Conservation (phyloP, 2,888 invertebrate species). For the Hirtodrosophila cameraria region DNA sequence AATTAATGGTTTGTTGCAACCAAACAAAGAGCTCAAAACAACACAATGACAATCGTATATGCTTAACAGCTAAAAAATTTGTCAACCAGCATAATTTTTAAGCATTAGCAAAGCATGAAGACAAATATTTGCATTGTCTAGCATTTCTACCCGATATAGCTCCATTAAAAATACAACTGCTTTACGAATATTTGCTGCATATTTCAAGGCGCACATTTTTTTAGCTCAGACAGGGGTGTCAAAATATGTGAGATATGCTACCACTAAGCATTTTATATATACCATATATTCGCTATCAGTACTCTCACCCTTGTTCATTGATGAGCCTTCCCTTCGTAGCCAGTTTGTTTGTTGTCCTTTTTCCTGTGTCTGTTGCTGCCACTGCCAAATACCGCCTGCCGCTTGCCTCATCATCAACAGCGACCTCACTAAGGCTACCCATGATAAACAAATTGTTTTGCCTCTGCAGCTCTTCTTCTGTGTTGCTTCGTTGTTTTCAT, state of each 20-base stretch:
- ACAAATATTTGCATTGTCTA: slow-evolving; percentile 73
- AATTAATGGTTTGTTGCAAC: slow-evolving; percentile 69
- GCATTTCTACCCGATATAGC: slow-evolving; percentile 44
- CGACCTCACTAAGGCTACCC: slow-evolving; percentile 66
- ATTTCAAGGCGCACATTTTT: slow-evolving; percentile 51
- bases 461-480: slow-evolving; percentile 8
- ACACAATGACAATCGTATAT: too few relatives aligned
- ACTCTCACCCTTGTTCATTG: slow-evolving; percentile 10
- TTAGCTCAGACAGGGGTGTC: slow-evolving; percentile 71
- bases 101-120: slow-evolving; percentile 65
- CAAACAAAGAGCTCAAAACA: slow-evolving; percentile 30
- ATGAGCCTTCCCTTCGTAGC: slow-evolving; percentile 26
- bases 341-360: slow-evolving; percentile 75
- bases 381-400: slow-evolving; percentile 16
- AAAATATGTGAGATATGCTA: slow-evolving; percentile 60
- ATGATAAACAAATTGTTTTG: slow-evolving; percentile 76
- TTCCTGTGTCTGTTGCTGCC: slow-evolving; percentile 38
- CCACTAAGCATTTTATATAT: slow-evolving; percentile 4
- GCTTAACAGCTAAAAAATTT: slow-evolving; percentile 60
- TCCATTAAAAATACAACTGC: slow-evolving; percentile 61
- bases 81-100: slow-evolving; percentile 81
- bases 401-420: slow-evolving; percentile 54
- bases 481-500: slow-evolving; percentile 60
- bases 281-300: background rate
- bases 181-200: slow-evolving; percentile 59